Evolutionary conservation across 2,113 vertebrate species (phyloP), one percentile per base, ranked within the genome.

Genomic region (Arvicanthis niloticus): DNA sequence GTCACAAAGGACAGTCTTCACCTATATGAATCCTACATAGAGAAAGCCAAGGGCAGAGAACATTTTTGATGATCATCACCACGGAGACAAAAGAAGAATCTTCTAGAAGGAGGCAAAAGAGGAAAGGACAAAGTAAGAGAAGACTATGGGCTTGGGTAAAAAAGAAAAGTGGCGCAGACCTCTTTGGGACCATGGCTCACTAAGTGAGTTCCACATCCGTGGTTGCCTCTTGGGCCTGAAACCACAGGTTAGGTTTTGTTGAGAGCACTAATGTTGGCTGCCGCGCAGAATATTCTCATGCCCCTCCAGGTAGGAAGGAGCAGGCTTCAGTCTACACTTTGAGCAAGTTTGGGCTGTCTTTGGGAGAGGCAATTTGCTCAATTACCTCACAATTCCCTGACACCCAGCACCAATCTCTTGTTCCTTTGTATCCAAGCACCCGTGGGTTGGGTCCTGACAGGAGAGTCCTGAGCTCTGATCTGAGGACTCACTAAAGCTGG

Each of bases 291-390:
- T 9, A 67, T 1, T 40, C 56, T 68, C 37, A 3, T 3, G 9
- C 1, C 62, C 17, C 80, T 48, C 34, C 10, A 1, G 0, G n/a
- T 12, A 45, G 56, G 8, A 11, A 60, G 56, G 8, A 58, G 37
- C n/a, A 24, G 67, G 86, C 40, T 45, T 11, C 90, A 0, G 4
- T 62, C 76, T 22, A 4, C 68, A 0, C 1, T 37, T 0, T 0
- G 37, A 11, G 10, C 19, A 16, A 3, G 86, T 9, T 6, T 7
- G 58, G 2, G 10, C 8, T 0, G 0, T 24, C 1, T 24, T 5
- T 29, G 0, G 15, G 5, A 12, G 26, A 8, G 29, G 3, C 7
- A 21, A 15, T 62, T 51, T 67, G 53, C 42, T 45, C 77, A 17
- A 29, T 86, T 9, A 22, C 62, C 7, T 0, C 0, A 40, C 3